Base-by-base conservation (phyloP, 2,888 invertebrate genomes). In the Thalpophila matura region DNA sequence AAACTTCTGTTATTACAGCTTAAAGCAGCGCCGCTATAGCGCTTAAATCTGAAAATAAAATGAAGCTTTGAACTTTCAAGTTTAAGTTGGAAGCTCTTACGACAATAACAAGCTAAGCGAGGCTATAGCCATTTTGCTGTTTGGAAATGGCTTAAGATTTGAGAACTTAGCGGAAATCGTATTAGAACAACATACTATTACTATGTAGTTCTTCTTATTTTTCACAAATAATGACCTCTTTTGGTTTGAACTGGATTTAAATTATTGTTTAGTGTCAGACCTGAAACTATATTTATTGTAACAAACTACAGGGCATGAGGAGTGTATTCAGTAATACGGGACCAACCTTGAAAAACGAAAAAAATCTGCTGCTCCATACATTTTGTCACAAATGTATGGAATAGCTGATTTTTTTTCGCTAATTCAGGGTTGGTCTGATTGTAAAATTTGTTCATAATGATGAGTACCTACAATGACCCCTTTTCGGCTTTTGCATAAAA, bases 11-110 rank as follows among this genome's bases (percentile, higher is more conserved):
- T 75, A 77, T 75, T 57, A 75, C 38, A 53, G 53, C 56, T 56
- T 61, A 50, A 56, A 56, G 43, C 26, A 33, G 37, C 38, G 20
- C 26, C 40, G 50, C 35, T 61, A 51, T 54, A 46, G 58, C 47
- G 61, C 61, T 77, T 61, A 60, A 65, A 71, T 70, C 60, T 68
- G 43, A 70, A 71, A 79, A 74, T 80, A 66, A 79, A 76, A 76
- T 76, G 62, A 76, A 61, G 72, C 54, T 74, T 75, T 55, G 54
- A 76, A 79, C 67, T 76, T n/a, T 82, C 63, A 74, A 79, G 64
- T 77, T 77, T 58, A 70, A 77, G 69, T 77, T 77, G 68, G 66
- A 74, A 74, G 74, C 63, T 74, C 79, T 83, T 79, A 75, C 73
- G 71, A 74, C 75, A 65, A 75, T 80, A 79, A 80, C 79, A 78